Evolutionary conservation across 2,113 vertebrate genomes (phyloP).

Genomic region (Zosterops japonicus): DNA sequence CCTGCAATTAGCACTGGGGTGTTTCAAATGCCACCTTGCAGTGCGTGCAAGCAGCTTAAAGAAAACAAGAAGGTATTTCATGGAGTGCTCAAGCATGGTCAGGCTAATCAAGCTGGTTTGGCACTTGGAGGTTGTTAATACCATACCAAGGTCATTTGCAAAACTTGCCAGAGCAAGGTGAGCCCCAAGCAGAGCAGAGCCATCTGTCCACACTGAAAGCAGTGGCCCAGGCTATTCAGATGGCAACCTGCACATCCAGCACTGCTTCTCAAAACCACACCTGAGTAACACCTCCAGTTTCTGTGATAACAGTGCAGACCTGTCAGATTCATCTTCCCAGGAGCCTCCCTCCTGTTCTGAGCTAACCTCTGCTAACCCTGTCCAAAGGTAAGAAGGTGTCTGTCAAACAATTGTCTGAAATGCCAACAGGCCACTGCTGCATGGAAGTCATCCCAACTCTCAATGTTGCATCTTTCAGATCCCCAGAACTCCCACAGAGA

Average conservation of each 20-base stretch:
- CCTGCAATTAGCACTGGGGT: not conserved
- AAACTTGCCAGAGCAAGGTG: conserved; percentile 15
- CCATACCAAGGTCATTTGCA: not conserved
- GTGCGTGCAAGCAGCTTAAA: conserved; percentile 33
- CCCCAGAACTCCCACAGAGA: not conserved
- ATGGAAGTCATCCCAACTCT: not conserved
- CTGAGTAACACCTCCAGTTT: not conserved
- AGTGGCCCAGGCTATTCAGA: not conserved
- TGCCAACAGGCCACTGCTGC: not conserved
- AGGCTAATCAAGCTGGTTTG: not conserved
- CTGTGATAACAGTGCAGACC: not conserved
- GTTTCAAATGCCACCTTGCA: conserved; percentile 12
- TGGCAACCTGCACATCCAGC: not conserved
- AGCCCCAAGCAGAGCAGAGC: not conserved
- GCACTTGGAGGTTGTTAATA: not conserved
- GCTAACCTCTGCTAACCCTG: not conserved
- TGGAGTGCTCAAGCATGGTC: not conserved
- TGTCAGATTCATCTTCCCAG: not conserved
- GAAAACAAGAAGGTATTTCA: conserved; percentile 45
- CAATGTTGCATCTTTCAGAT: not conserved
- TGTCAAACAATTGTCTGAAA: not conserved
- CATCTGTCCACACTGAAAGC: not conserved
- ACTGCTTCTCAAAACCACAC: not conserved
- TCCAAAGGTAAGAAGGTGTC: not conserved
- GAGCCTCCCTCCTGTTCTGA: not conserved